These are phyloP conservation scores for Drosophila macrothrix DNA, from an alignment of 2,888 invertebrate genomes.

Conservation along the genomic window DNA sequence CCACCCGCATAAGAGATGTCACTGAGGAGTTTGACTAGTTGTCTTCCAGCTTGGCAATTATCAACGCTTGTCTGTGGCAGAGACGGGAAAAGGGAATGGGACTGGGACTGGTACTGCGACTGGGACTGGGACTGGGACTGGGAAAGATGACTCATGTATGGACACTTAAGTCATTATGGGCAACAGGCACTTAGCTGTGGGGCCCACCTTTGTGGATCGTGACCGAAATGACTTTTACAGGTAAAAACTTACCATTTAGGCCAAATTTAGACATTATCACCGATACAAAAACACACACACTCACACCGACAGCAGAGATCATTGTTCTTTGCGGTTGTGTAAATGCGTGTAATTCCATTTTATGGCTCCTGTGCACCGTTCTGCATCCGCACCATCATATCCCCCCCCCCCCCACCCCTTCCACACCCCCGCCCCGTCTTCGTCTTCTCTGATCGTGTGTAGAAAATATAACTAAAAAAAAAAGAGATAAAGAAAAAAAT, in stretches of 20 bases:
- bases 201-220: constrained; percentile 53
- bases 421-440: neutral
- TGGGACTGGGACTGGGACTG: neutral
- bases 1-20: constrained; percentile 67
- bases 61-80: constrained; percentile 42
- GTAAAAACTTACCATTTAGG: constrained; percentile 55
- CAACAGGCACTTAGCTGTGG: constrained; percentile 67
- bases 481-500: constrained; percentile 33
- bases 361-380: constrained; percentile 78
- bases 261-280: constrained; percentile 78
- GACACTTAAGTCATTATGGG: constrained; percentile 76
- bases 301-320: constrained; percentile 17
- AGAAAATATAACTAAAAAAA: constrained; percentile 53
- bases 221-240: constrained; percentile 58
- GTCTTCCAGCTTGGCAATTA: constrained; percentile 55
- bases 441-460: constrained; percentile 43
- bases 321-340: constrained; percentile 72
- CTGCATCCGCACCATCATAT: constrained; percentile 49
- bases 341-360: constrained; percentile 79
- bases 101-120: neutral
- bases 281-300: constrained; percentile 32
- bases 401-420: neutral
- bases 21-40: constrained; percentile 1
- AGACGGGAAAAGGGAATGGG: neutral
- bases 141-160: constrained; percentile 65